A percentile compares a stretch with the other conserved stretches of the same genome.
These are phyloP conservation scores for Brachyptera risi DNA, from an alignment of 2,888 invertebrate species.

Conservation along the genomic window DNA sequence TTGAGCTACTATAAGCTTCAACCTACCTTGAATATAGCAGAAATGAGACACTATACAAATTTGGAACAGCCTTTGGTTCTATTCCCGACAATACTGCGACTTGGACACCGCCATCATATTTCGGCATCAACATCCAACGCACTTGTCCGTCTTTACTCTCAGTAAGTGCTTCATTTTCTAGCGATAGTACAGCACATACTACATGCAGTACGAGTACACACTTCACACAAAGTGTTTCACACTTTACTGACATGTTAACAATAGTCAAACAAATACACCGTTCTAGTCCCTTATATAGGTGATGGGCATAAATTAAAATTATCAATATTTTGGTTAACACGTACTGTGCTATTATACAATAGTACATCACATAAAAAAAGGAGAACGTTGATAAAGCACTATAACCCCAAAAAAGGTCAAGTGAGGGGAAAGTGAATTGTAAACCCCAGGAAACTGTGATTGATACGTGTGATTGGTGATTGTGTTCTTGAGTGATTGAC, in stretches of 20 bases:
- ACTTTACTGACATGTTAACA: neutral
- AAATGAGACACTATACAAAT: slow-evolving; percentile 34
- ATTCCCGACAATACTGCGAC: slow-evolving; percentile 37
- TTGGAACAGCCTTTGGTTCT: slow-evolving; percentile 27
- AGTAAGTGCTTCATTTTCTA: neutral
- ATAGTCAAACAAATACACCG: neutral
- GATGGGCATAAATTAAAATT: neutral
- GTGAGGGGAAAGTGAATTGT: neutral
- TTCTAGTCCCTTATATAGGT: slow-evolving; percentile 6
- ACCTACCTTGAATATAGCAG: slow-evolving; percentile 36
- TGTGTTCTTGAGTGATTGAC: neutral
- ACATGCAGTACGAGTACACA: too few species aligned
- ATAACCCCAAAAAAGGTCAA: neutral
- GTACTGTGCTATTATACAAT: too few species aligned
- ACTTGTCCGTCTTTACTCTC: slow-evolving; percentile 21
- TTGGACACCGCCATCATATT: slow-evolving; percentile 36
- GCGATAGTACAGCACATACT: neutral
- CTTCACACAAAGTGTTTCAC: neutral
- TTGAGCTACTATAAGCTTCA: too few species aligned
- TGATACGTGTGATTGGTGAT: neutral
- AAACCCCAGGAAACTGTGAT: neutral
- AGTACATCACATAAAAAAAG: too few species aligned
- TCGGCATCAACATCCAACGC: slow-evolving; percentile 39
- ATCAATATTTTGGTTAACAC: neutral
- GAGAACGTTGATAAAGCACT: too few species aligned